phyloP scores from a whole-genome alignment of 2,797 vertebrate species.

The Parambassis ranga region DNA sequence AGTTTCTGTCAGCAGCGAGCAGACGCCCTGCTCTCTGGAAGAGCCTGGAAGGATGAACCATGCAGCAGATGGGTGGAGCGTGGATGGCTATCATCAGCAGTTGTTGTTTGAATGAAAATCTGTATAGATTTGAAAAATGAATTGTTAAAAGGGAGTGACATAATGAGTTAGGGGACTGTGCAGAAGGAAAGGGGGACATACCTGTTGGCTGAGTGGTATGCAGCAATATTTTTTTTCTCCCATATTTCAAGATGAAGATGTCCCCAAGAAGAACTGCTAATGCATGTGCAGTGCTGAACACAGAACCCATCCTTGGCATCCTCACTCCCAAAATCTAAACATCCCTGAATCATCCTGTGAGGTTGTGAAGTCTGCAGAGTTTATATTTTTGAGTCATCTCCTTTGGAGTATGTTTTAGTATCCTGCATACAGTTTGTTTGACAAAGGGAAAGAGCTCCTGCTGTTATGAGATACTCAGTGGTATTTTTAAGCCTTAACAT shows the following conservation, averaged over 20 bases:
- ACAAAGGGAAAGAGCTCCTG: not conserved
- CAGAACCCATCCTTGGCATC: not conserved
- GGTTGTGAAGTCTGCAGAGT: not conserved
- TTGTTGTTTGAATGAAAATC: slow-evolving; percentile 12
- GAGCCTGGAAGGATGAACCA: not conserved
- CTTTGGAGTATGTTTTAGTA: not conserved
- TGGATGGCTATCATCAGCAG: slow-evolving; percentile 20
- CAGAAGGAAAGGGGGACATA: not conserved
- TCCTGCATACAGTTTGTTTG: not conserved
- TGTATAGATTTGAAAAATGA: slow-evolving; percentile 11
- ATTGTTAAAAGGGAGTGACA: not conserved
- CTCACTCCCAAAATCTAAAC: not conserved
- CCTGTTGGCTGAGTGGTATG: not conserved
- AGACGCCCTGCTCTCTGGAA: not conserved
- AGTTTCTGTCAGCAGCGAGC: slow-evolving; percentile 33
- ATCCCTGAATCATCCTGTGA: not conserved
- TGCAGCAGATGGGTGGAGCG: not conserved
- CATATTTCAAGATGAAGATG: not conserved
- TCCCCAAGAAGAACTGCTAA: not conserved
- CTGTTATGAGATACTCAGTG: not conserved
- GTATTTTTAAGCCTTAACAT: not conserved
- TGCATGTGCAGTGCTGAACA: not conserved
- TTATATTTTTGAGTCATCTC: not conserved
- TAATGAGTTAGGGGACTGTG: not conserved
- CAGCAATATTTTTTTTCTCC: not conserved